These are phyloP conservation scores for Synergus laeviventris DNA, from an alignment of 2,888 invertebrate species.

Conservation along the genomic window DNA sequence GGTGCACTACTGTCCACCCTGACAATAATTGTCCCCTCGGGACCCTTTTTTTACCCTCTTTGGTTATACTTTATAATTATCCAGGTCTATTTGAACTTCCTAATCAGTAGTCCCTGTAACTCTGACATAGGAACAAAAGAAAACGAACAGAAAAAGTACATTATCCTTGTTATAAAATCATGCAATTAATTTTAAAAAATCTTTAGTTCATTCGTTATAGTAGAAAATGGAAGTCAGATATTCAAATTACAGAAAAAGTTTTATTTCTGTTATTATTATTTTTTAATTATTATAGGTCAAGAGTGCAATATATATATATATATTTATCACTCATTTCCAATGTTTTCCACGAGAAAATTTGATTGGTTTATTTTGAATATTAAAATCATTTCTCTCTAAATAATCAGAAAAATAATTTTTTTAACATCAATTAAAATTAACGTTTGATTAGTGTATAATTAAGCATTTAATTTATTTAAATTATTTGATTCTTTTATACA, in stretches of 20 bases:
- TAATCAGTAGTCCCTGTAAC: slow-evolving; percentile 4
- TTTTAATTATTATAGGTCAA: too few species aligned
- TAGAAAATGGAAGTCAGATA: too few species aligned
- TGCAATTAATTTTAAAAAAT: too few species aligned
- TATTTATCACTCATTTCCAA: too few species aligned
- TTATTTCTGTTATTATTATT: too few species aligned
- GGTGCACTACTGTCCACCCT: slow-evolving; percentile 3
- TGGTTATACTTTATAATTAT: slow-evolving; percentile 17
- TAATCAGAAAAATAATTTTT: background rate
- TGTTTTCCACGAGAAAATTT: too few species aligned
- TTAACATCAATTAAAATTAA: too few species aligned
- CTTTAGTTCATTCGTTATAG: too few species aligned
- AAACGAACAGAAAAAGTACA: background rate
- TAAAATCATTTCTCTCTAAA: background rate
- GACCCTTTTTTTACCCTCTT: slow-evolving; percentile 12
- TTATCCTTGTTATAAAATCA: background rate
- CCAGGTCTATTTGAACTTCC: background rate
- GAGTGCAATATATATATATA: too few species aligned
- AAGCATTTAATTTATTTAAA: too few species aligned
- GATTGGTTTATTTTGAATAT: background rate
- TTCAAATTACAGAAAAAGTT: too few species aligned
- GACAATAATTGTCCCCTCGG: background rate
- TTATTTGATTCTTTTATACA: background rate
- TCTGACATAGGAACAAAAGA: background rate
- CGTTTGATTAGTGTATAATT: too few species aligned